Evolutionary conservation across 2,888 invertebrate genomes (phyloP), one percentile per base, ranked within the genome.

Genomic region (Cheilosia grossa): DNA sequence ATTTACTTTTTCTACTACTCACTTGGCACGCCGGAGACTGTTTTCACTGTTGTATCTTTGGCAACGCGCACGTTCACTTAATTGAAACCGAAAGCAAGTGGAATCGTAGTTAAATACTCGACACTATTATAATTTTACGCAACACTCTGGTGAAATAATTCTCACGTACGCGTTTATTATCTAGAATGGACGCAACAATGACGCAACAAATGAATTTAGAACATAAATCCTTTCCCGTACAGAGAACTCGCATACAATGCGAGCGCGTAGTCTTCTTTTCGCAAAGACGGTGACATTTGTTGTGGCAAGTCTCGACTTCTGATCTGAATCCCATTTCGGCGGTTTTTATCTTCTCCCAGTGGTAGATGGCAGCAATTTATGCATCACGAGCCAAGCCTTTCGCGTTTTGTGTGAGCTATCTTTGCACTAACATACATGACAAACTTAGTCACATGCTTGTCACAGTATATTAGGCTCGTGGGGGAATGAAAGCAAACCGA

Each of bases 371-470:
- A 33, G 27, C 37, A 44, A 64, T 64, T 63, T 64, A 44, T 47
- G 56, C 56, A 64, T 64, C 74, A 74, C 64, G 64, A 74, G 56
- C 47, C 49, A 47, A 47, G 15, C 58, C 56, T 63, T 74, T 73
- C 63, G 30, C 53, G 40, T 30, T 19, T 40, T 47, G 13, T 42
- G 17, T 24, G 24, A 17, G 21, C n/a, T 33, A 66, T 4, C 37
- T 37, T 10, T 9, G 10, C 33, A 47, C 33, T 51, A 51, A 44
- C 13, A 24, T 19, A 30, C 17, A 40, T 53, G 53, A 63, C 73
- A 73, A 63, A 63, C 5, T 64, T 37, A 54, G 47, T 74, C 64
- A 64, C 64, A 74, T 73, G 63, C 44, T 56, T 24, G n/a, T 64
- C 21, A 21, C 13, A 21, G 27, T 24, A 33, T 56, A 33, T 56